These are phyloP conservation scores for Saimiri boliviensis DNA, from an alignment of 2,113 vertebrate species.

Conservation along the genomic window DNA sequence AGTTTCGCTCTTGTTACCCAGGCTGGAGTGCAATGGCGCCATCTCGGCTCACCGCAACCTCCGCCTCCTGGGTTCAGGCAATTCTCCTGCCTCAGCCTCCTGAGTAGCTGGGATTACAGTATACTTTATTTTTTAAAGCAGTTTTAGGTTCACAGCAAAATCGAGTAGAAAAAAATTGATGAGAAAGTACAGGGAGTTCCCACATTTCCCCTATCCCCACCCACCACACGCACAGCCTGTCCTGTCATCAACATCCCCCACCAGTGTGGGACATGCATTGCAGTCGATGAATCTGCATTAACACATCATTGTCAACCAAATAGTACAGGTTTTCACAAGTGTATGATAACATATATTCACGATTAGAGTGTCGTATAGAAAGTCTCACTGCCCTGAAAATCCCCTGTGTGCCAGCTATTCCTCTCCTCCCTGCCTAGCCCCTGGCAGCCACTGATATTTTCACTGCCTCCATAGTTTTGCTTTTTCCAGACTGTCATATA, in stretches of 20 bases:
- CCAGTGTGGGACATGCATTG: too few species aligned
- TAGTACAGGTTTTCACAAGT: not conserved
- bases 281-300: too few species aligned
- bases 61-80: too few species aligned
- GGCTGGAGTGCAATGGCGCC: too few species aligned
- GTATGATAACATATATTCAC: too few species aligned
- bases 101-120: too few species aligned
- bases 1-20: too few species aligned
- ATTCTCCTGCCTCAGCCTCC: too few species aligned
- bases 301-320: not conserved
- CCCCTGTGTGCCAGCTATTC: not conserved
- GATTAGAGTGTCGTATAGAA: not conserved
- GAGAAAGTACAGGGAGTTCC: not conserved
- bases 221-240: rapidly evolving
- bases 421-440: too few species aligned
- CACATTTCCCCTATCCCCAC: too few species aligned
- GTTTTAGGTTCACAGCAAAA: not conserved
- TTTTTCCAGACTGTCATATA: not conserved
- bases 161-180: not conserved
- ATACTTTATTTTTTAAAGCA: not conserved
- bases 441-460: not conserved
- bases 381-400: not conserved
- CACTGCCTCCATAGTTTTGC: not conserved
- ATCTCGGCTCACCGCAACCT: too few species aligned
- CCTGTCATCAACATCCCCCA: too few species aligned